phyloP scores from a whole-genome alignment of 2,113 vertebrate species.

The Vireo altiloquus region DNA sequence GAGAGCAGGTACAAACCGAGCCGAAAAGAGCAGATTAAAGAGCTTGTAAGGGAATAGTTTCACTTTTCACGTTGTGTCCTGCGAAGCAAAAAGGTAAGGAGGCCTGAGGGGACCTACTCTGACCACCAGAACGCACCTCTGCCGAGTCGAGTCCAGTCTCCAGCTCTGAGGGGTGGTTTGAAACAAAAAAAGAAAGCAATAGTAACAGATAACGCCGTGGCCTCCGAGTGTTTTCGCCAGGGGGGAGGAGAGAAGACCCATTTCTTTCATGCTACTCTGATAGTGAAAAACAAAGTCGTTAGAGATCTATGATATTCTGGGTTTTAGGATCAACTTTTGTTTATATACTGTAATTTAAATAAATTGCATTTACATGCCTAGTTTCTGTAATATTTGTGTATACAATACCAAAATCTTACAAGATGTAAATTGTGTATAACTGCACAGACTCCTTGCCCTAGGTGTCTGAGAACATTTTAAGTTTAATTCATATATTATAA shows the following conservation, averaged over 20 bases:
- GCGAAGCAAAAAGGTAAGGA: background rate
- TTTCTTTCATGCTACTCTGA: conserved; percentile 50
- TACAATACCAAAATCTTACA: conserved; percentile 79
- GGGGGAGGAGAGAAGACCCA: conserved; percentile 54
- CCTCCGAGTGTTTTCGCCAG: conserved; percentile 20
- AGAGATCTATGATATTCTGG: conserved; percentile 68
- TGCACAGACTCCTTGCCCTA: conserved; percentile 76
- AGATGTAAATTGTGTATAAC: conserved; percentile 84
- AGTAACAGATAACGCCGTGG: conserved; percentile 41
- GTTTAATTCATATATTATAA: conserved; percentile 75
- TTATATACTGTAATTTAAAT: conserved; percentile 84
- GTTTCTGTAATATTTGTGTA: conserved; percentile 85
- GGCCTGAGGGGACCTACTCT: conserved; percentile 30
- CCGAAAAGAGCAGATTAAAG: background rate
- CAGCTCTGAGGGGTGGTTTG: conserved; percentile 14
- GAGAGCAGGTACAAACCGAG: background rate
- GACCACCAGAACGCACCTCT: background rate
- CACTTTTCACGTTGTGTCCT: conserved; percentile 41
- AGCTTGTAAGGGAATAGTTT: conserved; percentile 31
- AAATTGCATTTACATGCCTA: conserved; percentile 78
- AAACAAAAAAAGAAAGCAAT: conserved; percentile 64
- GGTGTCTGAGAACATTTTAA: conserved; percentile 73
- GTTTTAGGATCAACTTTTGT: conserved; percentile 81
- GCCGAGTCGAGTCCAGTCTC: conserved; percentile 2
- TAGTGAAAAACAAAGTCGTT: conserved; percentile 59